Conservation (phyloP, 2,797 vertebrate genomes). For the Orestias chungarensis region DNA sequence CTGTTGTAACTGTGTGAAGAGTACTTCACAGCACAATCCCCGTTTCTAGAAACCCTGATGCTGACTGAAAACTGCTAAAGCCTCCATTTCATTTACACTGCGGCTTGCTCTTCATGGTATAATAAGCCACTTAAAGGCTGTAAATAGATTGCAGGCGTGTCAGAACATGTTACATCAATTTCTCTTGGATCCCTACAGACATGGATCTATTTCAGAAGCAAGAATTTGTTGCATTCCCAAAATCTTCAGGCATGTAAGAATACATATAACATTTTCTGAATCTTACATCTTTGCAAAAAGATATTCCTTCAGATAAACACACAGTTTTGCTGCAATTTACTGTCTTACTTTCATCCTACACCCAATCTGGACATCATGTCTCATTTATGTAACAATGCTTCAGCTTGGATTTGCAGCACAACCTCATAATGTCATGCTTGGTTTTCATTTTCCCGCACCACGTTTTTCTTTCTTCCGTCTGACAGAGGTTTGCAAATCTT, state of each 20-base stretch:
- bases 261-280: neutral
- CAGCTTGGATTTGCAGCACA: constrained; percentile 53
- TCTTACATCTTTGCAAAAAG: constrained; percentile 6
- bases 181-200: constrained; percentile 31
- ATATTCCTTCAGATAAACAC: constrained; percentile 11
- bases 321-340: constrained; percentile 13
- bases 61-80: constrained; percentile 2
- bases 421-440: constrained; percentile 74
- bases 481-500: constrained; percentile 19
- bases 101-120: constrained; percentile 22
- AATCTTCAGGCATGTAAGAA: neutral
- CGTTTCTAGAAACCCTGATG: neutral
- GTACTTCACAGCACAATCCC: neutral
- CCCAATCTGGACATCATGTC: constrained; percentile 48
- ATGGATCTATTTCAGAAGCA: constrained; percentile 28
- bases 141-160: constrained; percentile 57
- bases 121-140: constrained; percentile 34
- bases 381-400: constrained; percentile 65
- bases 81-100: constrained; percentile 19
- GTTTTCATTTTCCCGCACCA: constrained; percentile 35
- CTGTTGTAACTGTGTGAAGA: neutral
- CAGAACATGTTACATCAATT: constrained; percentile 41
- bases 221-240: constrained; percentile 12
- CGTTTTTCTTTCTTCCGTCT: constrained; percentile 26
- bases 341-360: constrained; percentile 4